These are phyloP conservation scores for Hydraecia micacea DNA, from an alignment of 2,888 invertebrate species.

Conservation along the genomic window DNA sequence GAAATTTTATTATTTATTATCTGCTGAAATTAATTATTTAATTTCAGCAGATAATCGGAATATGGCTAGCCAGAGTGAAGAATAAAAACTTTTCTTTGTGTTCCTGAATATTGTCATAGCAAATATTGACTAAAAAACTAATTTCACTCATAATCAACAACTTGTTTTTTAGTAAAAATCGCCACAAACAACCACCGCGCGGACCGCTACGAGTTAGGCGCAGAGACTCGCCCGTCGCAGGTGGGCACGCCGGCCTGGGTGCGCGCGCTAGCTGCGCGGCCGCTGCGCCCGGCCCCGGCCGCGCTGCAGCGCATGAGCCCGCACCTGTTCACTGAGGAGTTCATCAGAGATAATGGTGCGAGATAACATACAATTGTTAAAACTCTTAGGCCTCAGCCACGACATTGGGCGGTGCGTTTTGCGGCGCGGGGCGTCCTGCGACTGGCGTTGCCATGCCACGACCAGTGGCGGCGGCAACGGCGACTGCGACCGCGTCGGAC, in stretches of 20 bases:
- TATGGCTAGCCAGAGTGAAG: too few relatives aligned
- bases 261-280: slow-evolving; percentile 81
- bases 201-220: slow-evolving; percentile 87
- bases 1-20: too few relatives aligned
- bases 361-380: not conserved
- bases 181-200: slow-evolving; percentile 88
- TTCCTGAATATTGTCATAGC: too few relatives aligned
- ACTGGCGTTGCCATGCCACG: too few relatives aligned
- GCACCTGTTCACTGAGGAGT: slow-evolving; percentile 85
- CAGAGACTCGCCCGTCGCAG: slow-evolving; percentile 84
- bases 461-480: too few relatives aligned
- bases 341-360: slow-evolving; percentile 86
- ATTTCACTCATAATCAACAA: not conserved
- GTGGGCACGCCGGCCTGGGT: slow-evolving; percentile 88
- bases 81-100: too few relatives aligned
- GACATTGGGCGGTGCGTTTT: too few relatives aligned
- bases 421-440: too few relatives aligned
- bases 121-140: not conserved
- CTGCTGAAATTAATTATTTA: too few relatives aligned
- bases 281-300: slow-evolving; percentile 79
- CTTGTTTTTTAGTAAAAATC: slow-evolving; percentile 81
- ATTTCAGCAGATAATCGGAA: too few relatives aligned
- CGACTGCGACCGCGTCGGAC: too few relatives aligned
- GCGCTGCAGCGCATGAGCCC: slow-evolving; percentile 80
- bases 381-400: too few relatives aligned